Evolutionary conservation across 2,797 vertebrate genomes (phyloP).

Genomic region (Sebastes oblongus): DNA sequence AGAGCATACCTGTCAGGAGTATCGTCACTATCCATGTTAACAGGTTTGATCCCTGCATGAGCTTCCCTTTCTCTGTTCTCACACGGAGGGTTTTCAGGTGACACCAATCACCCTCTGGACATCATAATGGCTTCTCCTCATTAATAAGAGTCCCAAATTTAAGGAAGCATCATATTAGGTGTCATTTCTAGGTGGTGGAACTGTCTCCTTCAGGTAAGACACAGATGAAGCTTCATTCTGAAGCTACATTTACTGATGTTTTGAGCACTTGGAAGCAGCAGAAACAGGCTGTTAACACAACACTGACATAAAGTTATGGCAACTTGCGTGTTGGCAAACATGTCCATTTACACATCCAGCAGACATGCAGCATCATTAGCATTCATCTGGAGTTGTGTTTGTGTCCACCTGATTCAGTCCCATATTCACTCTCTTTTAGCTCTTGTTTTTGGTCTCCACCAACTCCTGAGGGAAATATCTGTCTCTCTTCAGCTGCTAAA

Average conservation of each 20-base stretch:
- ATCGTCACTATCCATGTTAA: constrained; percentile 57
- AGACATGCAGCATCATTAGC: neutral
- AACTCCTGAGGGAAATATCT: too few species aligned
- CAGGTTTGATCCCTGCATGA: constrained; percentile 25
- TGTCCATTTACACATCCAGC: neutral
- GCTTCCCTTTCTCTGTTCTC: neutral
- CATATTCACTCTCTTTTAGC: too few species aligned
- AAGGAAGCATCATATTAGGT: neutral
- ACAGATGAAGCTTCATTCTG: too few species aligned
- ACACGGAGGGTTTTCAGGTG: neutral
- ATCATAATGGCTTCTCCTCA: neutral
- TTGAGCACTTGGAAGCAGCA: neutral
- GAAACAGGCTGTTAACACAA: neutral
- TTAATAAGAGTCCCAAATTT: neutral
- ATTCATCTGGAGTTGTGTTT: too few species aligned
- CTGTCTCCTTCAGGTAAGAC: neutral
- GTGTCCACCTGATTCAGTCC: too few species aligned
- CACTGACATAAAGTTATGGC: neutral
- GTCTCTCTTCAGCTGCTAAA: too few species aligned
- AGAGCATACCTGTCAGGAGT: constrained; percentile 61
- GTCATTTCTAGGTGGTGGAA: neutral
- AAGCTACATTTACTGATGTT: too few species aligned
- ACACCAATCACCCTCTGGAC: neutral
- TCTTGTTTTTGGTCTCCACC: too few species aligned
- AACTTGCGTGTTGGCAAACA: neutral